Percentiles rank a stretch among this genome's conserved stretches.
phyloP scores from a whole-genome alignment of 2,797 vertebrate species.

The Ibycter americanus region DNA sequence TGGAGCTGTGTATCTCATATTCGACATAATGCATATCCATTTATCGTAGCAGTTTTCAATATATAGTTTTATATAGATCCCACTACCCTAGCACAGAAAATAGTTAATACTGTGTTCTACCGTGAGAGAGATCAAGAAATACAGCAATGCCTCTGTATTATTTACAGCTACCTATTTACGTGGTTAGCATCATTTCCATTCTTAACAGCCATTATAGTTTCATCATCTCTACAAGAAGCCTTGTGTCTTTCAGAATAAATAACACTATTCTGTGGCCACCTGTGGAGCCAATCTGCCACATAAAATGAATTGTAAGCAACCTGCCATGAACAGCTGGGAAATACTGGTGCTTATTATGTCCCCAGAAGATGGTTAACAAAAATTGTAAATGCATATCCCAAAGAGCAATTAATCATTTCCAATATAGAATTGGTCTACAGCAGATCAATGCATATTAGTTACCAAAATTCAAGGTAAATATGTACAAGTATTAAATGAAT shows the following conservation, averaged over 20 bases:
- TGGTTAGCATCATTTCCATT: not conserved
- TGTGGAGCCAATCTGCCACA: constrained; percentile 11
- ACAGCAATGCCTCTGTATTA: constrained; percentile 10
- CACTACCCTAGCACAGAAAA: not conserved
- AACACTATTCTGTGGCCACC: not conserved
- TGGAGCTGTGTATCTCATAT: not conserved
- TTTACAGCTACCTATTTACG: constrained; percentile 18
- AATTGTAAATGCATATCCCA: not conserved
- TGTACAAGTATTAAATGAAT: not conserved
- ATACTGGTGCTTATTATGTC: not conserved
- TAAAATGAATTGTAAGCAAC: not conserved
- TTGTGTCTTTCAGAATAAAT: constrained; percentile 5
- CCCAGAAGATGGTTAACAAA: not conserved
- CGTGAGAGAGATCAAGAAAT: not conserved
- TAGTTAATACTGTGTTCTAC: not conserved
- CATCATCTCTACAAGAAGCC: constrained; percentile 24
- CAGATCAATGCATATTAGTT: not conserved
- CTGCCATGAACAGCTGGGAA: not conserved
- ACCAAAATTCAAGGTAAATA: not conserved
- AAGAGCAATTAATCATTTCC: not conserved
- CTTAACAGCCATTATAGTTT: not conserved
- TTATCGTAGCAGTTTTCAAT: not conserved
- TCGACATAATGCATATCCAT: not conserved
- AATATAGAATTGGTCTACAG: not conserved
- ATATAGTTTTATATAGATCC: not conserved